Percentiles rank a stretch among this genome's conserved stretches.
These are phyloP conservation scores for Columba guinea DNA, from an alignment of 2,797 vertebrate genomes.

Conservation along the genomic window DNA sequence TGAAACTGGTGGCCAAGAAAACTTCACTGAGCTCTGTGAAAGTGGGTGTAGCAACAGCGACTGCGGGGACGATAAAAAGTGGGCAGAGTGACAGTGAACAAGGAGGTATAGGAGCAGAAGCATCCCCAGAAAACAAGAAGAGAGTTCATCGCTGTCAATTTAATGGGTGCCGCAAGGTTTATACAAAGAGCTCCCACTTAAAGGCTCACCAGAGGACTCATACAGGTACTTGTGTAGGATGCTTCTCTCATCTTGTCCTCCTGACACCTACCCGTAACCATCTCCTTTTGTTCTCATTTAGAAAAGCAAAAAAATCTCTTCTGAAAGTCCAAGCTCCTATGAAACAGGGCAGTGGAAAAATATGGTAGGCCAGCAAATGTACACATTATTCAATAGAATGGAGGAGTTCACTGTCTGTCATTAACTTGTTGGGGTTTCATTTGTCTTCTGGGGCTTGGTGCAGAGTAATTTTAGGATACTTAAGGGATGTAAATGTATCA, in stretches of 20 bases:
- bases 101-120: constrained; percentile 81
- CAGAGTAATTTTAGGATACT: neutral
- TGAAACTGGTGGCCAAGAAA: constrained; percentile 96
- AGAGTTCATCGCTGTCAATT: constrained; percentile 98
- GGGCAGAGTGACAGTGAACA: constrained; percentile 90
- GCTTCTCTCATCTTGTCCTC: constrained; percentile 44
- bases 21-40: constrained; percentile 86
- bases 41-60: constrained; percentile 81
- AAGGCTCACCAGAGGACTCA: constrained; percentile 99
- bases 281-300: constrained; percentile 38
- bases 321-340: constrained; percentile 1
- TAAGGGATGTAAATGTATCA: neutral
- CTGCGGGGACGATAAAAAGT: constrained; percentile 79
- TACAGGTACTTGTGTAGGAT: constrained; percentile 87
- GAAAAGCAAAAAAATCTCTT: neutral
- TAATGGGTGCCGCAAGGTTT: constrained; percentile 98
- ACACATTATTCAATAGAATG: neutral
- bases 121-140: constrained; percentile 96
- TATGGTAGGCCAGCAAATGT: neutral
- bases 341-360: constrained; percentile 7
- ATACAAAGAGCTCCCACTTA: constrained; percentile 99
- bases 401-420: neutral
- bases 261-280: neutral
- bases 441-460: neutral
- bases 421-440: neutral